Percentiles rank a stretch among this genome's conserved stretches.
These are phyloP conservation scores for Rhynchotus rufescens DNA, from an alignment of 2,797 vertebrate genomes.

Conservation along the genomic window DNA sequence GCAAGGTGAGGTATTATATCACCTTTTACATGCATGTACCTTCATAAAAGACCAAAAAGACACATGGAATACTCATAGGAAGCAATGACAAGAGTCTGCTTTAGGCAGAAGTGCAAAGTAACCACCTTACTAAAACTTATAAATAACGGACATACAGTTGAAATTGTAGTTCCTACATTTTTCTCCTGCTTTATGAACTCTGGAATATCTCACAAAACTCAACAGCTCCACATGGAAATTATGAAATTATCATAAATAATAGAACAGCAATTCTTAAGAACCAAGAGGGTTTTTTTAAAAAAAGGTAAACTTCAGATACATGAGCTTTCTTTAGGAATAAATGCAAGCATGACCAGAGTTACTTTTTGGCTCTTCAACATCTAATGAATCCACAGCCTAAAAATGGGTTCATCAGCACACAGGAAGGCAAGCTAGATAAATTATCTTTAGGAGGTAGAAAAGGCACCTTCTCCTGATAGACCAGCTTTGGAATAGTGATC, in stretches of 20 bases:
- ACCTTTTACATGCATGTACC: background rate
- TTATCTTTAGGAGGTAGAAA: background rate
- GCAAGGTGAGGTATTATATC: background rate
- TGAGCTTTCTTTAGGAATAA: background rate
- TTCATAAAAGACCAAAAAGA: background rate
- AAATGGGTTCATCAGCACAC: background rate
- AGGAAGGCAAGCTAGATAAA: background rate
- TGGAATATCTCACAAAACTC: background rate
- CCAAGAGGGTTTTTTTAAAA: background rate
- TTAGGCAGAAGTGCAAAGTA: background rate
- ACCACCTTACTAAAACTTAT: background rate
- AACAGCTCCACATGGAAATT: background rate
- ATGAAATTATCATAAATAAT: background rate
- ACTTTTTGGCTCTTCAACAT: background rate
- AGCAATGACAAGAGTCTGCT: background rate
- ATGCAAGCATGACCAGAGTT: background rate
- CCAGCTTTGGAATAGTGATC: background rate
- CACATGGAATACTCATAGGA: background rate
- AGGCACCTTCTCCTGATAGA: background rate
- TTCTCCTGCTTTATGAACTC: background rate
- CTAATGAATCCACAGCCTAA: background rate
- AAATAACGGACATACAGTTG: background rate
- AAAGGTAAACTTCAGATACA: background rate
- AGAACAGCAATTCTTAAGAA: background rate
- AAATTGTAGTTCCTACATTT: background rate